Percentiles rank a stretch among this genome's conserved stretches.
These are phyloP conservation scores for Corydoras sp. DNA, from an alignment of 2,113 vertebrate species.

Conservation along the genomic window DNA sequence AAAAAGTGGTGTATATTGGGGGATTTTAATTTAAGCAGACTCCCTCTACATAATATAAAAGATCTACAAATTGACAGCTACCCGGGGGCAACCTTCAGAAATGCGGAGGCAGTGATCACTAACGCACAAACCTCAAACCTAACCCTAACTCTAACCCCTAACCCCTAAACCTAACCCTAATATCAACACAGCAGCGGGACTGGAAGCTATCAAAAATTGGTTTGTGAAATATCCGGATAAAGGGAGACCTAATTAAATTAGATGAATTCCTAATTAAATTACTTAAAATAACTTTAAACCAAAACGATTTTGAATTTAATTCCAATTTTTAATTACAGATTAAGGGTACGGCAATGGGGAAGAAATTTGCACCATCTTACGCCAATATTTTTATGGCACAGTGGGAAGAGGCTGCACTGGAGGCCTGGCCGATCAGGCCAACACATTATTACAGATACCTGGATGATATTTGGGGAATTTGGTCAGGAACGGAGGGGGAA, in stretches of 20 bases:
- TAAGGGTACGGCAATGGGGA: conserved; percentile 3
- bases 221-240: background rate
- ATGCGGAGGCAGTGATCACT: too few species aligned
- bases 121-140: too few species aligned
- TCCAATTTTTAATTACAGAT: background rate
- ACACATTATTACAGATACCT: background rate
- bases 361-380: too few species aligned
- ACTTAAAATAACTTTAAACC: background rate
- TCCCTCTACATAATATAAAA: too few species aligned
- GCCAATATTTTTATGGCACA: conserved; percentile 15
- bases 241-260: background rate
- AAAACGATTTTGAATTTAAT: conserved; percentile 6
- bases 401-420: conserved; percentile 21
- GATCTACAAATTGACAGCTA: too few species aligned
- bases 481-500: background rate
- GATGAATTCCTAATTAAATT: too few species aligned
- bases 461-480: conserved; percentile 18
- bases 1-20: too few species aligned
- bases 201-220: background rate
- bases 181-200: background rate
- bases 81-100: too few species aligned
- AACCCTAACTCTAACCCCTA: too few species aligned
- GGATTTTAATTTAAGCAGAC: too few species aligned
- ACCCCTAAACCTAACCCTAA: too few species aligned
- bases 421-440: background rate